These are phyloP conservation scores for Hippasteria phrygiana DNA, from an alignment of 53 echinoderm and acorn worm genomes.

Conservation along the genomic window DNA sequence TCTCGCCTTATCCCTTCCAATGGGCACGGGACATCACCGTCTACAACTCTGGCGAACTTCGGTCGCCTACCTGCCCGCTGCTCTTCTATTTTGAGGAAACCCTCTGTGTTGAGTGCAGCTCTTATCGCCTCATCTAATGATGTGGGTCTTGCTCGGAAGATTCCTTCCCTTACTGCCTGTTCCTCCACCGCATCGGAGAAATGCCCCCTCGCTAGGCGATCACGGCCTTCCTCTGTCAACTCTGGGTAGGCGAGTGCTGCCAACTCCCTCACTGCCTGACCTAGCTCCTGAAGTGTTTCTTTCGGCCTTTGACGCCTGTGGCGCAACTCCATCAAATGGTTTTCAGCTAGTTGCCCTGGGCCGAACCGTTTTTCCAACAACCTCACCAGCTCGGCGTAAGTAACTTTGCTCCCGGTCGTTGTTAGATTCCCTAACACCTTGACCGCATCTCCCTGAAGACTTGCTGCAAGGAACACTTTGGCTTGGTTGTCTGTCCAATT, in stretches of 20 bases:
- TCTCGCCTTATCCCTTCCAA: not conserved
- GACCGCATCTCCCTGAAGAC: not conserved
- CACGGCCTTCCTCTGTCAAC: too few relatives aligned
- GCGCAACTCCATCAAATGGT: slow-evolving; percentile 1
- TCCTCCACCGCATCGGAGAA: slow-evolving; percentile 26
- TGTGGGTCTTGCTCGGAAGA: slow-evolving; percentile 28
- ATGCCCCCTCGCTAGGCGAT: slow-evolving; percentile 37
- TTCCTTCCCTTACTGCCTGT: slow-evolving; percentile 11
- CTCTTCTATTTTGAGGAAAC: slow-evolving; percentile 43
- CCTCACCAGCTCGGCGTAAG: not conserved
- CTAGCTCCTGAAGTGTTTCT: slow-evolving; percentile 49
- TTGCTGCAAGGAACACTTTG: slow-evolving; percentile 22
- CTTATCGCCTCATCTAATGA: slow-evolving; percentile 19
- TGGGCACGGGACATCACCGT: not conserved
- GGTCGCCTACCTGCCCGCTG: not conserved
- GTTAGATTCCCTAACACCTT: slow-evolving; percentile 4
- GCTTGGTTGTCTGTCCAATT: slow-evolving; percentile 19
- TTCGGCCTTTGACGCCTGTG: slow-evolving; percentile 12
- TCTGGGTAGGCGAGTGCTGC: too few relatives aligned
- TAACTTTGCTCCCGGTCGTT: not conserved
- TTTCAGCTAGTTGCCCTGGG: slow-evolving; percentile 27
- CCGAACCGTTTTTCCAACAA: slow-evolving; percentile 24
- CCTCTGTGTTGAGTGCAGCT: slow-evolving; percentile 29
- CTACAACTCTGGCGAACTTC: not conserved
- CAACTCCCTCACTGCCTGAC: slow-evolving; percentile 21